These are phyloP conservation scores for Orbicella faveolata DNA, from an alignment of 64 coral and sea anemone species.

Conservation along the genomic window DNA sequence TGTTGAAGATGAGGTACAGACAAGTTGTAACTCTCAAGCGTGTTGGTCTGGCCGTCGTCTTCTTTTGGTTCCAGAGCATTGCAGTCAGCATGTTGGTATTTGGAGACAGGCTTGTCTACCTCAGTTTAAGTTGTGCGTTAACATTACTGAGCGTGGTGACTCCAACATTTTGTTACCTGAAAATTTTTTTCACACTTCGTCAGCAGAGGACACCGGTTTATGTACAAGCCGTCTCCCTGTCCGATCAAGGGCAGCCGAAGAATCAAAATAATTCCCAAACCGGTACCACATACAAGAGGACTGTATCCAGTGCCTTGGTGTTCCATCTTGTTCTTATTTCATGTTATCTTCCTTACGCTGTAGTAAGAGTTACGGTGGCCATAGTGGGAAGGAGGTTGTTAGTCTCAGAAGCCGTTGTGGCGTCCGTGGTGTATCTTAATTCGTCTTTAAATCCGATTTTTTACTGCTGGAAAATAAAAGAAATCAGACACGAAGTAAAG, in stretches of 20 bases:
- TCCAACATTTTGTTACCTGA: background rate
- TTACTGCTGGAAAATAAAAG: background rate
- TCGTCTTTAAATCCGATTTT: background rate
- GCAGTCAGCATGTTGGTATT: background rate
- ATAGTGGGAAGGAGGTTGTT: background rate
- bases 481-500: background rate
- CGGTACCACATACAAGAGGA: background rate
- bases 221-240: background rate
- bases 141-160: background rate
- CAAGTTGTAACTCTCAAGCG: conserved; percentile 29
- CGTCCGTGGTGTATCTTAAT: background rate
- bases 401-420: background rate
- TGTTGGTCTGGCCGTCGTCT: background rate
- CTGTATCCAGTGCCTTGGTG: background rate
- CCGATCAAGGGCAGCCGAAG: background rate
- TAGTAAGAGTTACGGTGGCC: background rate
- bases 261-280: background rate
- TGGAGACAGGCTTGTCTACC: background rate
- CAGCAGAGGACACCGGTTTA: background rate
- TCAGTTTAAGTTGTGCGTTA: background rate
- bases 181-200: background rate
- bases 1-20: conserved; percentile 36
- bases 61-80: background rate
- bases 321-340: background rate
- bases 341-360: background rate